phyloP scores from a whole-genome alignment of 2,888 invertebrate species.

The Cosmia trapezina region DNA sequence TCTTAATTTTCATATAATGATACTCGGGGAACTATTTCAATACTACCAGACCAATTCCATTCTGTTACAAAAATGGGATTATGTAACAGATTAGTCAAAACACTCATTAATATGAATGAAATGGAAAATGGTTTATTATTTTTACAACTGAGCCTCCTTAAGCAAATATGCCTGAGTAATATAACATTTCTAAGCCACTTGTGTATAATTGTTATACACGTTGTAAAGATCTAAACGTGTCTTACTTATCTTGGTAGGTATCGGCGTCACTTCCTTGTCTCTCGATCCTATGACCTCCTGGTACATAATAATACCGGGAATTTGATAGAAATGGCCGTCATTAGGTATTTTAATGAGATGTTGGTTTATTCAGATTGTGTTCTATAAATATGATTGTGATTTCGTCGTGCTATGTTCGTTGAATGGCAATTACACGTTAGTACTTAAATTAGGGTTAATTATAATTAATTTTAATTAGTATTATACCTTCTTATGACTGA shows the following conservation, averaged over 20 bases:
- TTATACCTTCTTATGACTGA: too few relatives aligned
- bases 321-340: constrained; percentile 40
- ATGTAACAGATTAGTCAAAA: constrained; percentile 11
- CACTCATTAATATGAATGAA: too few relatives aligned
- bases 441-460: too few relatives aligned
- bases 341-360: constrained; percentile 41
- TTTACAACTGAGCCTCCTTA: too few relatives aligned
- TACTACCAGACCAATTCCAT: too few relatives aligned
- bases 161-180: not conserved
- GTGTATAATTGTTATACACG: not conserved
- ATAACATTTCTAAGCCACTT: not conserved
- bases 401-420: constrained; percentile 10
- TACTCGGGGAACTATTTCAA: too few relatives aligned
- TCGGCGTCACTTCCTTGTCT: constrained; percentile 39
- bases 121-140: too few relatives aligned
- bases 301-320: constrained; percentile 28
- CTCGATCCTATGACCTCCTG: constrained; percentile 53
- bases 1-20: too few relatives aligned
- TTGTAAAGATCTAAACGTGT: constrained; percentile 16
- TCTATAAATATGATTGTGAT: constrained; percentile 21
- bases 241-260: constrained; percentile 19
- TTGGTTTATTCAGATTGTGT: constrained; percentile 16
- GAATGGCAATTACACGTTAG: not conserved
- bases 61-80: not conserved
- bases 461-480: not conserved